A percentile compares a stretch with the other conserved stretches of the same genome.
phyloP scores from a whole-genome alignment of 1,140 invertebrate species.

The Lepidotrigona ventralis region DNA sequence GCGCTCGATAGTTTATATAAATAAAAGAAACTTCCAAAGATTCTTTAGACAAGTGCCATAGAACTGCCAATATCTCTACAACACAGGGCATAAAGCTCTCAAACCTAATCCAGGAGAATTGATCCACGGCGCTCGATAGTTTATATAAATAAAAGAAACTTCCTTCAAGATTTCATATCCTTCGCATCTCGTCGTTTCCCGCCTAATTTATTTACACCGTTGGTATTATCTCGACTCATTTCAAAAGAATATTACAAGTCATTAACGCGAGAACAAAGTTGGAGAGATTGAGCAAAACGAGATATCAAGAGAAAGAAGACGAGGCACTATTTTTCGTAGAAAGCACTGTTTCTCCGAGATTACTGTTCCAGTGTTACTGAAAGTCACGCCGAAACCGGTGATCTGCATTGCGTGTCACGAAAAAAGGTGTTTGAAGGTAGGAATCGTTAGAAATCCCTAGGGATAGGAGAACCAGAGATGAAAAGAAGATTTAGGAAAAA shows the following conservation, averaged over 20 bases:
- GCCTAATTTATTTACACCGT: background rate
- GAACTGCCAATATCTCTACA: too few relatives aligned
- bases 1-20: too few relatives aligned
- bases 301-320: background rate
- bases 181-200: too few relatives aligned
- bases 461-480: background rate
- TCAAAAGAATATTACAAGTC: background rate
- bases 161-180: too few relatives aligned
- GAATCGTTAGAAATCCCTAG: background rate
- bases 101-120: background rate
- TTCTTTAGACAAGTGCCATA: too few relatives aligned
- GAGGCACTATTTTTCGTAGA: background rate
- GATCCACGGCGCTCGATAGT: too few relatives aligned
- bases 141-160: background rate
- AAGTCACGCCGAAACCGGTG: background rate
- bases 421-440: background rate
- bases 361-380: background rate
- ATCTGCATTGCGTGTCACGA: background rate
- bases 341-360: background rate
- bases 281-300: background rate
- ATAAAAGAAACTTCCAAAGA: background rate
- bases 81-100: too few relatives aligned
- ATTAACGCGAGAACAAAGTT: slow-evolving; percentile 6
- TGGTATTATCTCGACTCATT: too few relatives aligned
- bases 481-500: too few relatives aligned